phyloP scores from a whole-genome alignment of 1,140 invertebrate species.

The Lucilia cuprina region DNA sequence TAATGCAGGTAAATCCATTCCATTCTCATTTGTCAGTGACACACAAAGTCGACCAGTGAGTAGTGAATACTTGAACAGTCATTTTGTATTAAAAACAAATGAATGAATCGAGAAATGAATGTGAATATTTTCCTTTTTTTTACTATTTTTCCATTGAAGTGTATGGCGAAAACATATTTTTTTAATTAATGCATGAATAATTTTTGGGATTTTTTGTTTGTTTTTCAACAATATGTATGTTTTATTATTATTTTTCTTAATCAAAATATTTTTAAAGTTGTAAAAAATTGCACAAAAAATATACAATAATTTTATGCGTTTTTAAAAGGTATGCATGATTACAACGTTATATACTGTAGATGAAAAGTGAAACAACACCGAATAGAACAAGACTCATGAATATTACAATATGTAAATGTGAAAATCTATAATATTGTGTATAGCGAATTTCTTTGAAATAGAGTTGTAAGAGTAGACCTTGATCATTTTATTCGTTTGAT shows the following conservation, averaged over 20 bases:
- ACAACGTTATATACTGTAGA: background rate
- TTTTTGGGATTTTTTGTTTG: background rate
- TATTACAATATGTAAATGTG: background rate
- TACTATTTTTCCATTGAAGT: background rate
- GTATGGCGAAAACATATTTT: background rate
- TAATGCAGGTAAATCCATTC: constrained; percentile 14
- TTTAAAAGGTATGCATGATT: background rate
- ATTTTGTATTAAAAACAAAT: constrained; percentile 6
- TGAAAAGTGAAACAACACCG: background rate
- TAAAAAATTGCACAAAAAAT: background rate
- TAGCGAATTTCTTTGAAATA: background rate
- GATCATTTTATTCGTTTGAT: too few relatives aligned
- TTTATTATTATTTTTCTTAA: background rate
- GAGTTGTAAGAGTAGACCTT: too few relatives aligned
- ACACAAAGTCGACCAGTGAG: background rate
- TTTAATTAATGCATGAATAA: background rate
- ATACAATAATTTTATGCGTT: background rate
- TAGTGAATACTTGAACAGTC: background rate
- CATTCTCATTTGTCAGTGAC: constrained; percentile 29
- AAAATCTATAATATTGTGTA: background rate
- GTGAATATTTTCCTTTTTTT: background rate
- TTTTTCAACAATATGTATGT: background rate
- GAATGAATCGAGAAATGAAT: background rate
- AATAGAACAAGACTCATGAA: background rate
- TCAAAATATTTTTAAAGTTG: background rate